Base-by-base conservation (phyloP, 2,797 vertebrate genomes). In the Pteropus rufus region DNA sequence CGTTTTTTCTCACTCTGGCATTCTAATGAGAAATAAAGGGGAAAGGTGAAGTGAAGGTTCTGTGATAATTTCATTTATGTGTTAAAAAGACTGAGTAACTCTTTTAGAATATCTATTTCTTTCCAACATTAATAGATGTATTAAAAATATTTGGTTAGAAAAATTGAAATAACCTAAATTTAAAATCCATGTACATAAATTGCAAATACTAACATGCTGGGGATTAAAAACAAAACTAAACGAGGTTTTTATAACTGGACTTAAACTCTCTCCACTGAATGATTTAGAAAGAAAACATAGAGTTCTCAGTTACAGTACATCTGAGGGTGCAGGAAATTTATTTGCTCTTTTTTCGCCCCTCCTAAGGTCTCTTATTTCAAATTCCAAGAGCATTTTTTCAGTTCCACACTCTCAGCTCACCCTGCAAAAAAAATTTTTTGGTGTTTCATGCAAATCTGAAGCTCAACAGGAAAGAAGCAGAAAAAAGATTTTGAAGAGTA, bases 21-120 rank as follows among this genome's bases (percentile, higher is more conserved):
- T 93, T 90, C 91, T 95, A 94, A 93, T 65, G 84, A 93, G 67
- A 90, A 80, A 67, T 77, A 79, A 92, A 82, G 93, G 64, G 96
- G 94, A 97, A 96, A 97, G 70, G 93, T 52, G 96, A 97, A 97
- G 92, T 52, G 96, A 97, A 97, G 83, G 76, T 54, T 98, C 98
- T 96, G 97, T 67, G 81, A 49, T 95, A n/a, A 0, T 97, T 97
- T 96, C 89, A 83, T 85, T 97, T 89, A 94, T 58, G 75, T 95
- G 89, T 94, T 97, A 96, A 93, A 98, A 98, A 97, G 97, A 93
- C 95, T 34, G 70, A 89, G 62, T 86, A 94, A 93, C 89, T 96
- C 92, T 94, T 98, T 87, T 39, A 92, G 64, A 83, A 94, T 23
- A 10, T 26, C 29, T 9, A 23, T 58, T 88, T 92, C 87, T 90